These are phyloP conservation scores for Tursiops truncatus DNA, from an alignment of 2,113 vertebrate species.

Conservation along the genomic window DNA sequence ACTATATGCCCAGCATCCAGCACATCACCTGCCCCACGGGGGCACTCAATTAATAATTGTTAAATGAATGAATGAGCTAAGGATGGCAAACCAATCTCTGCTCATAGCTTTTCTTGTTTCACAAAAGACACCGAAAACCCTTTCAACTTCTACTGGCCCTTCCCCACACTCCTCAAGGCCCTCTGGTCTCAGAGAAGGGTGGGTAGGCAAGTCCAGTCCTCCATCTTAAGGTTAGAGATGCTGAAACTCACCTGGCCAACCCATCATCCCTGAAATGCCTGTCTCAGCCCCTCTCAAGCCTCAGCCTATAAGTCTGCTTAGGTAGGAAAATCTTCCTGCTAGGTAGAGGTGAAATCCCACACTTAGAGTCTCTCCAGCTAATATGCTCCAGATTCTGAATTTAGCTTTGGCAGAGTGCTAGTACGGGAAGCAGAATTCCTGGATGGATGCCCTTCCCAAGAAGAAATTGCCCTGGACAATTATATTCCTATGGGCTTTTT, in stretches of 20 bases:
- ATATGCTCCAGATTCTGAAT: slow-evolving; percentile 31
- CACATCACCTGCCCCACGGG: neutral
- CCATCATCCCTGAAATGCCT: neutral
- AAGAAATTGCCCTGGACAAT: slow-evolving; percentile 17
- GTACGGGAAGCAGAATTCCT: slow-evolving; percentile 45
- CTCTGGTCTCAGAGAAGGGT: neutral
- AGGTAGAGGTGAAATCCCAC: slow-evolving; percentile 8
- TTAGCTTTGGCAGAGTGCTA: slow-evolving; percentile 20
- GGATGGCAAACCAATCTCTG: neutral
- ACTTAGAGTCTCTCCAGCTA: neutral
- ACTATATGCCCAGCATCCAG: neutral
- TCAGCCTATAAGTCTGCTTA: neutral
- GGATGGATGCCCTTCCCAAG: slow-evolving; percentile 17
- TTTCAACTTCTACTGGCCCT: neutral
- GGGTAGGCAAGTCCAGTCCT: neutral
- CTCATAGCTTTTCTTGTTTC: slow-evolving; percentile 26
- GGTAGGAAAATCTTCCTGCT: neutral
- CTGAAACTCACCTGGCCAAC: neutral
- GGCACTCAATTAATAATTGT: neutral
- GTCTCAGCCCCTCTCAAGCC: neutral
- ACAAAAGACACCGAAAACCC: neutral
- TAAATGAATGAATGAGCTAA: neutral
- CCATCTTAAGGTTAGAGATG: neutral
- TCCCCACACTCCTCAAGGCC: neutral
- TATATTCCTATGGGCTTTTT: neutral